Evolutionary conservation across 2,113 vertebrate species (phyloP).

Genomic region (Hippoglossus stenolepis): DNA sequence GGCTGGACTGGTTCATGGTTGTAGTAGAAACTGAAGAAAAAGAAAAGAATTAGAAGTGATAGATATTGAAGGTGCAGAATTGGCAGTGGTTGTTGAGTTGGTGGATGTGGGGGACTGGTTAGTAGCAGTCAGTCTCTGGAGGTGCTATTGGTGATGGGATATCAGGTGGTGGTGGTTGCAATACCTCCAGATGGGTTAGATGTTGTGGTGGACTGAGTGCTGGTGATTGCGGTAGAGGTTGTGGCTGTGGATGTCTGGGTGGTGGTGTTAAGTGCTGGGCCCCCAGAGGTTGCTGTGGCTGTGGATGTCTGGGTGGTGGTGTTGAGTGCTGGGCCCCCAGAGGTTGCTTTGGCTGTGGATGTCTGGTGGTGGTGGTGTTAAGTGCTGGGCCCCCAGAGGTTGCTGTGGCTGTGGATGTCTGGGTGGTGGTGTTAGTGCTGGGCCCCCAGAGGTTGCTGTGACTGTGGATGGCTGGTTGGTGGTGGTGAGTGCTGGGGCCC

Average conservation of each 20-base stretch:
- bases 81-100: constrained; percentile 13
- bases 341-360: too few relatives aligned
- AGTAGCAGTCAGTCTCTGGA: not conserved
- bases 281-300: not conserved
- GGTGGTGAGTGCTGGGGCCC: too few relatives aligned
- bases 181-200: not conserved
- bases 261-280: not conserved
- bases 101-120: not conserved
- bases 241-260: not conserved
- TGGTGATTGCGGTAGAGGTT: not conserved
- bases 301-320: not conserved
- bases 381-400: too few relatives aligned
- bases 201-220: not conserved
- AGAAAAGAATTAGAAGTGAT: not conserved
- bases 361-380: not conserved
- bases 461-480: too few relatives aligned
- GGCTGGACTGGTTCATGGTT: not conserved
- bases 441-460: too few relatives aligned
- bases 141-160: not conserved
- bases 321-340: not conserved
- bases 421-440: too few relatives aligned
- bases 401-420: too few relatives aligned
- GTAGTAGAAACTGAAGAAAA: constrained; percentile 3
- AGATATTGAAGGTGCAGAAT: not conserved
- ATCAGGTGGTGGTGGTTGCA: not conserved